phyloP scores from a whole-genome alignment of 2,113 vertebrate species.

The Sinocyclocheilus rhinocerous region DNA sequence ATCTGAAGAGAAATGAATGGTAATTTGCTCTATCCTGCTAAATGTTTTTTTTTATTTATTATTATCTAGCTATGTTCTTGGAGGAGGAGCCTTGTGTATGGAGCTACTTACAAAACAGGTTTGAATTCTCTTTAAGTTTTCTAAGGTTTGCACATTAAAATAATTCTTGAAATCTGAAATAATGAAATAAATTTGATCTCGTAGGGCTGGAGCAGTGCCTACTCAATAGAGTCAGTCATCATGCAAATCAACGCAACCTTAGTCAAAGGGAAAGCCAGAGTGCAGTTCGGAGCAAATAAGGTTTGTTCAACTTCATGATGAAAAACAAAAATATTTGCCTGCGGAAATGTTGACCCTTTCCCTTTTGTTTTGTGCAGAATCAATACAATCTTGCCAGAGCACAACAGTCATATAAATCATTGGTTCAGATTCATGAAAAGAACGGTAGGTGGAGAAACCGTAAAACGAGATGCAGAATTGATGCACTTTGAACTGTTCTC shows the following conservation, averaged over 20 bases:
- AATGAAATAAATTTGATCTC: neutral
- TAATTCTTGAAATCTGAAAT: neutral
- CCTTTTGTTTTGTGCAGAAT: slow-evolving; percentile 76
- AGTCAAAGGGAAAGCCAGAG: slow-evolving; percentile 98
- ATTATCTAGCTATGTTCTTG: slow-evolving; percentile 87
- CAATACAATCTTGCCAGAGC: slow-evolving; percentile 99
- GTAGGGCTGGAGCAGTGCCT: slow-evolving; percentile 99
- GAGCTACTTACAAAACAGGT: slow-evolving; percentile 99
- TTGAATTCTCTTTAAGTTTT: slow-evolving; percentile 10
- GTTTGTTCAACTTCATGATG: slow-evolving; percentile 66
- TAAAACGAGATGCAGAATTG: neutral
- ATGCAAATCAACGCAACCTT: slow-evolving; percentile 98
- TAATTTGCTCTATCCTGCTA: neutral
- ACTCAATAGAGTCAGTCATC: slow-evolving; percentile 98
- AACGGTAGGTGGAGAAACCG: slow-evolving; percentile 83
- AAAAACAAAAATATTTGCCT: neutral
- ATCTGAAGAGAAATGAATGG: neutral
- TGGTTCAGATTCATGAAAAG: slow-evolving; percentile 99
- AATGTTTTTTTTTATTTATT: neutral
- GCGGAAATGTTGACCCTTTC: neutral
- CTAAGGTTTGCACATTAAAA: neutral
- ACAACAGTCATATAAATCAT: slow-evolving; percentile 98
- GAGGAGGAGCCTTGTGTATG: slow-evolving; percentile 97
- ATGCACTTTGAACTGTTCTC: neutral
- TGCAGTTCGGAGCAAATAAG: slow-evolving; percentile 99